Evolutionary conservation across 2,113 vertebrate genomes (phyloP).

Genomic region (Ammodytes marinus): DNA sequence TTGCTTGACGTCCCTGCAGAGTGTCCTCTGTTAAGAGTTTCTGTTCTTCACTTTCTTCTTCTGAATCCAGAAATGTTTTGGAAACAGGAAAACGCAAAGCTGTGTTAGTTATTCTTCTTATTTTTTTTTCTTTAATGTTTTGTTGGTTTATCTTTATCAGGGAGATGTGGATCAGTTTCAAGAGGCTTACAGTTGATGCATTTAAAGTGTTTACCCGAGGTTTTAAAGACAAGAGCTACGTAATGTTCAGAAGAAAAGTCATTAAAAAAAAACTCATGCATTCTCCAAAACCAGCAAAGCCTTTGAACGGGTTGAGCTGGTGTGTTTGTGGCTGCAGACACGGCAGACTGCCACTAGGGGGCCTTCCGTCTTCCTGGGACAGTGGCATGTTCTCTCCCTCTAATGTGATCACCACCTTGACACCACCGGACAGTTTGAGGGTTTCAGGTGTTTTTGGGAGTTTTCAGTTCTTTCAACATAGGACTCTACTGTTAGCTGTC

Average conservation of each 20-base stretch:
- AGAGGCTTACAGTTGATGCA: slow-evolving; percentile 47
- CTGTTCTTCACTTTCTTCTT: slow-evolving; percentile 54
- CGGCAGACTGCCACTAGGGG: slow-evolving; percentile 18
- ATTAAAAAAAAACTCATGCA: slow-evolving; percentile 1
- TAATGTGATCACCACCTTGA: slow-evolving; percentile 43
- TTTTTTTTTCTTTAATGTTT: slow-evolving; percentile 13
- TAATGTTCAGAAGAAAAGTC: slow-evolving; percentile 12
- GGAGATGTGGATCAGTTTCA: slow-evolving; percentile 67
- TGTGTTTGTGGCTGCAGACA: slow-evolving; percentile 25
- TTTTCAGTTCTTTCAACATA: slow-evolving; percentile 31
- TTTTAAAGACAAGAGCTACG: slow-evolving; percentile 15
- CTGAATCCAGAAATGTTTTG: slow-evolving; percentile 30
- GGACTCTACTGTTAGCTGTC: slow-evolving; percentile 44
- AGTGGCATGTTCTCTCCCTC: slow-evolving; percentile 36
- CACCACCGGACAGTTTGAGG: slow-evolving; percentile 28
- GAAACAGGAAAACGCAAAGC: slow-evolving; percentile 40
- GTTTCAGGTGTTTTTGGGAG: slow-evolving; percentile 42
- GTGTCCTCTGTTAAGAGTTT: neutral
- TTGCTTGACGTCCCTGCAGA: slow-evolving; percentile 19
- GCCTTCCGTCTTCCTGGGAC: slow-evolving; percentile 19
- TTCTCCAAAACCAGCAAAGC: slow-evolving; percentile 44
- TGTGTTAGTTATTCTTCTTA: slow-evolving; percentile 36
- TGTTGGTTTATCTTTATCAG: slow-evolving; percentile 57
- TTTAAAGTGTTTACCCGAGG: slow-evolving; percentile 55
- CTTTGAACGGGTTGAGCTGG: slow-evolving; percentile 33